Conservation (phyloP, 2,888 invertebrate species). For the Ochropleura leucogaster region DNA sequence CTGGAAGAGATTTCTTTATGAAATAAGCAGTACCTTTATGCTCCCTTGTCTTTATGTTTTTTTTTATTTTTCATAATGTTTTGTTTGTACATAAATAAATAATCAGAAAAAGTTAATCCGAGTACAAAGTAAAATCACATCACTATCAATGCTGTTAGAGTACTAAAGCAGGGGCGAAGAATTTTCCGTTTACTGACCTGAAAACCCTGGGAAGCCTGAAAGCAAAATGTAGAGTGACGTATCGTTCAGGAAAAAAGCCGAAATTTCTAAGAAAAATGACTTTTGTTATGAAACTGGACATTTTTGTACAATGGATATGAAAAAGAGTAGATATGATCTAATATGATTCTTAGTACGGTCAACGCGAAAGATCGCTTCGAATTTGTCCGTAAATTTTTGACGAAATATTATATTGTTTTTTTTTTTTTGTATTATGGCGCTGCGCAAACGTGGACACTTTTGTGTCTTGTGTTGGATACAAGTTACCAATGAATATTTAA, state of each 20-base stretch:
- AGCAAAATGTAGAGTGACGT: constrained; percentile 83
- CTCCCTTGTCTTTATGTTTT: no score
- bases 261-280: constrained; percentile 17
- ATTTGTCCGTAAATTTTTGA: constrained; percentile 10
- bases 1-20: no score
- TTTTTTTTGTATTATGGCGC: background rate
- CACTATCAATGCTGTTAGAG: constrained; percentile 22
- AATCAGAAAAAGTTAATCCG: background rate
- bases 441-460: no score
- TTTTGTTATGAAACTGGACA: constrained; percentile 6
- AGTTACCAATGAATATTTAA: no score
- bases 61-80: no score
- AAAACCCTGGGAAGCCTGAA: constrained; percentile 90
- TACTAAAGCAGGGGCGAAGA: constrained; percentile 15
- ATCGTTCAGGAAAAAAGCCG: constrained; percentile 64
- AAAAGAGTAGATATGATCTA: constrained; percentile 12
- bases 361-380: background rate
- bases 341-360: background rate
- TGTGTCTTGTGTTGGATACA: no score
- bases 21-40: no score
- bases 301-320: background rate
- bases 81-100: no score
- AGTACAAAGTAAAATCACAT: constrained; percentile 31
- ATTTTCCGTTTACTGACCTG: constrained; percentile 83
- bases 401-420: background rate